Evolutionary conservation across 2,113 vertebrate species (phyloP).

Genomic region (Sinocyclocheilus grahami): DNA sequence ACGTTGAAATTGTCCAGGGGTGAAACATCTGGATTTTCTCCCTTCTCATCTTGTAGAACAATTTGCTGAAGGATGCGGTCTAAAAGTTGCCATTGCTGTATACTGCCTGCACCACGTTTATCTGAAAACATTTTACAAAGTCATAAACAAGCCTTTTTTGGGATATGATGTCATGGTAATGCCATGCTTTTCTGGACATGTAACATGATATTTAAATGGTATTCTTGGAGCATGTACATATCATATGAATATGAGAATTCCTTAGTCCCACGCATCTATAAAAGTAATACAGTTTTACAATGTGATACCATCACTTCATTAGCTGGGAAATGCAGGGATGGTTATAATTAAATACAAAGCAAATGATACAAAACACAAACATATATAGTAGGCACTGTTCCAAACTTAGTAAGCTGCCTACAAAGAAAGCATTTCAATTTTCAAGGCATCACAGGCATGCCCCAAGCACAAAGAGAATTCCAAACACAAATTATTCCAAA

Average conservation of each 20-base stretch:
- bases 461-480: not conserved
- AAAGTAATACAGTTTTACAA: not conserved
- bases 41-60: conserved; percentile 92
- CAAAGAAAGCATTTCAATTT: not conserved
- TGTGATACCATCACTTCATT: not conserved
- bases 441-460: not conserved
- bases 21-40: conserved; percentile 88
- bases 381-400: not conserved
- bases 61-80: conserved; percentile 97
- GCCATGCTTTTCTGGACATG: not conserved
- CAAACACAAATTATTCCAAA: not conserved
- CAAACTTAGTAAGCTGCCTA: not conserved
- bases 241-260: not conserved
- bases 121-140: conserved; percentile 70
- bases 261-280: not conserved
- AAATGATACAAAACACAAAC: not conserved
- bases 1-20: conserved; percentile 96
- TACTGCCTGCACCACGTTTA: conserved; percentile 84
- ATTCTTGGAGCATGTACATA: not conserved
- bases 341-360: not conserved
- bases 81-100: conserved; percentile 95
- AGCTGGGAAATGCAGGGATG: not conserved
- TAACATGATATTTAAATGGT: not conserved
- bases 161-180: not conserved
- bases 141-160: not conserved